phyloP scores from a whole-genome alignment of 2,113 vertebrate genomes.

The Etia nguti region DNA sequence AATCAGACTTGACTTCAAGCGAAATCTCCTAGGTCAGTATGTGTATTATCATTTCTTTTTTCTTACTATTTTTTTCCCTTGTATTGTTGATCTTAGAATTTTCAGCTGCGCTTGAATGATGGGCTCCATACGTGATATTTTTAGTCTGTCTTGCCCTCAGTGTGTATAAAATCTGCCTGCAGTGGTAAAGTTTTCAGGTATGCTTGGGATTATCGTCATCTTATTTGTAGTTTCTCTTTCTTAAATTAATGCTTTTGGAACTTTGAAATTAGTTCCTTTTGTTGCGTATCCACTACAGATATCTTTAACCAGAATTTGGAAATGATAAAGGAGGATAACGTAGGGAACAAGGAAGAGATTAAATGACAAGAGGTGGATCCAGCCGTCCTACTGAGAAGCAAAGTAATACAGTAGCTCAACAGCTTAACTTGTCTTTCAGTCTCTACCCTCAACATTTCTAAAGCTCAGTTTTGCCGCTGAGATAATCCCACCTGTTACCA shows the following conservation, averaged over 20 bases:
- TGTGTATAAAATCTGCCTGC: background rate
- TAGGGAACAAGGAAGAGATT: background rate
- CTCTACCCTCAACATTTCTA: background rate
- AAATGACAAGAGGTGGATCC: background rate
- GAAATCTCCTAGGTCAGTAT: background rate
- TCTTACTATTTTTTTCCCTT: background rate
- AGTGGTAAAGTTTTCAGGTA: background rate
- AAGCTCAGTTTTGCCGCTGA: background rate
- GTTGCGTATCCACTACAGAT: background rate
- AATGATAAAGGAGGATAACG: background rate
- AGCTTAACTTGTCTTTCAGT: background rate
- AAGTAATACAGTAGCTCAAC: background rate
- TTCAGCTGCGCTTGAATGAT: background rate
- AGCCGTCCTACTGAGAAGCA: background rate
- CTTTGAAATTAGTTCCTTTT: conserved; percentile 20
- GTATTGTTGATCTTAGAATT: background rate
- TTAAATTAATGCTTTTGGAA: background rate
- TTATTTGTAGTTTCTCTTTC: background rate
- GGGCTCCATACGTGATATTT: background rate
- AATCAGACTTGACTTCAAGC: background rate
- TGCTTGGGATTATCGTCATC: background rate
- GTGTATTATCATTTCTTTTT: background rate
- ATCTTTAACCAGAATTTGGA: background rate
- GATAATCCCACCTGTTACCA: background rate
- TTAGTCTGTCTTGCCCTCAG: background rate